phyloP scores from a whole-genome alignment of 2,113 vertebrate species.

The Lophotis ruficrista region DNA sequence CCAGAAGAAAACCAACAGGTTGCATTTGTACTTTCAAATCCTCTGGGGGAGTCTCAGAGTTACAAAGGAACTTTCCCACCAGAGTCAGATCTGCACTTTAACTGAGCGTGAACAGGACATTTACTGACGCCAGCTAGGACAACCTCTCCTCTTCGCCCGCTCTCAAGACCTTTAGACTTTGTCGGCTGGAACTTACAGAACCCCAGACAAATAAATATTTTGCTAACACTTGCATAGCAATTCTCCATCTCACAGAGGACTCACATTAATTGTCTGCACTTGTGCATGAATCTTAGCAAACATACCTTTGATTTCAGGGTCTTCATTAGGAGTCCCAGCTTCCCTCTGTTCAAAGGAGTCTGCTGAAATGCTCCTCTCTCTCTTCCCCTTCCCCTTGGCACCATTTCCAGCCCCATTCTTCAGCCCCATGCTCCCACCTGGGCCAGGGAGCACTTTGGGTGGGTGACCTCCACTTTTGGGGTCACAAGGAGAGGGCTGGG shows the following conservation, averaged over 20 bases:
- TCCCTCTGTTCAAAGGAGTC: constrained; percentile 97
- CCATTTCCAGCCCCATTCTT: constrained; percentile 95
- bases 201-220: not conserved
- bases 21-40: constrained; percentile 30
- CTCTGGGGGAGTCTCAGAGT: not conserved
- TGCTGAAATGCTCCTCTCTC: constrained; percentile 94
- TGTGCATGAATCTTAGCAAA: not conserved
- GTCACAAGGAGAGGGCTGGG: constrained; percentile 96
- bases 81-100: not conserved
- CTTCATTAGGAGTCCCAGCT: constrained; percentile 90
- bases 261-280: not conserved
- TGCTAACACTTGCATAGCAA: not conserved
- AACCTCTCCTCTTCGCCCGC: not conserved
- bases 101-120: not conserved
- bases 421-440: constrained; percentile 93
- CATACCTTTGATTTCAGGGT: constrained; percentile 90
- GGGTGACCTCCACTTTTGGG: constrained; percentile 89
- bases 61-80: constrained; percentile 33
- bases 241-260: not conserved
- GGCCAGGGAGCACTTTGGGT: constrained; percentile 87
- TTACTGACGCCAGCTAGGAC: not conserved
- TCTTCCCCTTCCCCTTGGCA: constrained; percentile 97
- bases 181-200: not conserved
- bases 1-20: constrained; percentile 24
- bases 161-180: constrained; percentile 12